phyloP scores from a whole-genome alignment of 2,888 invertebrate genomes.

The Conops quadrifasciatus region DNA sequence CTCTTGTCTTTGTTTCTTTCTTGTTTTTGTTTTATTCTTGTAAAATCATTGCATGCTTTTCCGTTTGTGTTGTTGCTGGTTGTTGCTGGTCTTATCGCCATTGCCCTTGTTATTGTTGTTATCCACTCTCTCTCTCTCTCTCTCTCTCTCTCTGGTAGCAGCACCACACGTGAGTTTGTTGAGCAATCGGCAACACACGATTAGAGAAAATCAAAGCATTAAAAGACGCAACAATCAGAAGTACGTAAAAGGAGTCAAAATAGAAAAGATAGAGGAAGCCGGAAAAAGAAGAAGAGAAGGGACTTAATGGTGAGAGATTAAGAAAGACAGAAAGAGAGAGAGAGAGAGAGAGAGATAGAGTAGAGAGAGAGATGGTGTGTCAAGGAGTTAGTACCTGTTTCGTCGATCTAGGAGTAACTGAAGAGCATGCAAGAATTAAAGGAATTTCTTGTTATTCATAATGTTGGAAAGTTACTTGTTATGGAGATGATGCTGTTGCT shows the following conservation, averaged over 20 bases:
- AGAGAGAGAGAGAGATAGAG: neutral
- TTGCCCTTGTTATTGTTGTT: slow-evolving; percentile 38
- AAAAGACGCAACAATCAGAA: too few species aligned
- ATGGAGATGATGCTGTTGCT: neutral
- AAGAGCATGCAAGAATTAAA: slow-evolving; percentile 22
- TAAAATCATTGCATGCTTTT: slow-evolving; percentile 45
- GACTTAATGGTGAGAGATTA: too few species aligned
- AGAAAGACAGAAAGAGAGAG: too few species aligned
- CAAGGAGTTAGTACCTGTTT: slow-evolving; percentile 31
- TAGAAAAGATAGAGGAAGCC: slow-evolving; percentile 21
- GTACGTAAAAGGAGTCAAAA: neutral
- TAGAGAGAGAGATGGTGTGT: neutral
- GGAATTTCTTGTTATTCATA: slow-evolving; percentile 30
- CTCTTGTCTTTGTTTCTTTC: too few species aligned
- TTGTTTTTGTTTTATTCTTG: slow-evolving; percentile 50
- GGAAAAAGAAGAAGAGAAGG: too few species aligned
- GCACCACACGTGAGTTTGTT: slow-evolving; percentile 34
- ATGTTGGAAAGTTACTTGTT: neutral
- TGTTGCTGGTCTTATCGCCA: slow-evolving; percentile 25
- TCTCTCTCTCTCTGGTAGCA: slow-evolving; percentile 5
- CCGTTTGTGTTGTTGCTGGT: slow-evolving; percentile 28
- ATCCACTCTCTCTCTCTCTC: slow-evolving; percentile 16
- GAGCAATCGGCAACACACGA: slow-evolving; percentile 16
- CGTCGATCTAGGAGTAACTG: slow-evolving; percentile 8
- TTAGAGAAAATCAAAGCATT: slow-evolving; percentile 17